phyloP scores from a whole-genome alignment of 92 coral and sea anemone species.

The Phenganax marumi region DNA sequence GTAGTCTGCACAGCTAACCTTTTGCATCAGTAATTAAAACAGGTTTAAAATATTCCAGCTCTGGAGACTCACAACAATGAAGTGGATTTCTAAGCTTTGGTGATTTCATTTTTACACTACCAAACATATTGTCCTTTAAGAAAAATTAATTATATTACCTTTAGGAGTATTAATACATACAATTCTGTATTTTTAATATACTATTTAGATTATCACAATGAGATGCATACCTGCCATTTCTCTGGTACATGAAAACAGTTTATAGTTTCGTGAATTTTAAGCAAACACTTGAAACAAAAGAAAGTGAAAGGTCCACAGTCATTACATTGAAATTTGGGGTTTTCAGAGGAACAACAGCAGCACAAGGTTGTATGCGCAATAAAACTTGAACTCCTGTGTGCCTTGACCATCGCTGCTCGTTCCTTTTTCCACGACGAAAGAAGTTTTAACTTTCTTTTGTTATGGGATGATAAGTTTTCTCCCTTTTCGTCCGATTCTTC shows the following conservation, averaged over 20 bases:
- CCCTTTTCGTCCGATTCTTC: slow-evolving; percentile 32
- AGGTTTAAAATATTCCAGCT: slow-evolving; percentile 11
- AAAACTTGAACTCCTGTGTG: slow-evolving; percentile 5
- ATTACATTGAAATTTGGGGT: slow-evolving; percentile 16
- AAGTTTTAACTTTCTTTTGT: slow-evolving; percentile 35
- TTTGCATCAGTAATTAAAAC: slow-evolving; percentile 23
- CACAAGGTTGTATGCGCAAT: slow-evolving; percentile 15
- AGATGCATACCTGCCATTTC: slow-evolving; percentile 43
- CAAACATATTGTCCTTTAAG: slow-evolving; percentile 30
- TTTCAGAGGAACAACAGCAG: not conserved
- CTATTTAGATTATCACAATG: not conserved
- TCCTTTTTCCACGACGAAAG: slow-evolving; percentile 25
- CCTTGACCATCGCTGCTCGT: not conserved
- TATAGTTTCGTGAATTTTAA: slow-evolving; percentile 1
- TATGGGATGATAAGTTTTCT: slow-evolving; percentile 26
- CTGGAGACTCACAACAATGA: slow-evolving; percentile 12
- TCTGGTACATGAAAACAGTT: slow-evolving; percentile 29
- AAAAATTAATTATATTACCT: not conserved
- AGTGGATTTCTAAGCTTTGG: slow-evolving; percentile 12
- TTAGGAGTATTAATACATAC: no score
- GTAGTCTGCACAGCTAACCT: slow-evolving; percentile 19
- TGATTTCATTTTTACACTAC: slow-evolving; percentile 14
- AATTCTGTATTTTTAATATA: not conserved
- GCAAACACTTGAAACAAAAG: slow-evolving; percentile 24
- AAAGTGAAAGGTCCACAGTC: slow-evolving; percentile 23